Evolutionary conservation across 2,113 vertebrate genomes (phyloP), one percentile per base, ranked within the genome.

Genomic region (Etia nguti): DNA sequence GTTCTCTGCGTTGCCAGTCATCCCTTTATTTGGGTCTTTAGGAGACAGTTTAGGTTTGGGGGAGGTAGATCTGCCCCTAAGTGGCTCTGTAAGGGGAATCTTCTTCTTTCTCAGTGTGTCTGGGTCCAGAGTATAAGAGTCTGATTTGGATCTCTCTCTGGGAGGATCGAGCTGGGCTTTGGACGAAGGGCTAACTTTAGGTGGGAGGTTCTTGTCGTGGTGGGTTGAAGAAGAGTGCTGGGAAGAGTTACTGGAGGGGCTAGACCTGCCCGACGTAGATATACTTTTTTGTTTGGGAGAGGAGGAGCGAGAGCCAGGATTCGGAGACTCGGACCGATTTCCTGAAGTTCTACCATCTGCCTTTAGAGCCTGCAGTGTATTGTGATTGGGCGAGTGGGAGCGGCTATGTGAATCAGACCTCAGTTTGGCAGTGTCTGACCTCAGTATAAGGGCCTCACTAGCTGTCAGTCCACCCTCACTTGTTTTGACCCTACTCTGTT

Each of bases 101-200:
- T 99, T 99, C 95, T 99, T 99, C 95, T 99, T 99, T 83, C 98
- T 97, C 43, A 99, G 96, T 0, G 98, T 98, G 84, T 99, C 99
- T 65, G 98, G 98, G 90, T 99, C 98, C 84, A 99, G 96, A 0
- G 99, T 99, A 84, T 99, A 99, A 2, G 99, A 99, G 94, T 99
- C 98, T 2, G 99, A 99, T 84, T 99, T 99, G 86, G 99, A 99
- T 86, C 99, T 96, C 84, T 99, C 99, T 80, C 99, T 97, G 88
- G 98, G 98, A 89, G 98, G 98, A 91, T 99, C 99, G 9, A 99
- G 96, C 36, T 97, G 97, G 73, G 97, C 96, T 96, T 99, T 99
- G 29, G 97, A 96, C 18, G 98, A 97, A 60, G 97, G 95, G 77
- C 97, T 94, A 79, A 95, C 94, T 95, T 98, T 99, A 77, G 97